Evolutionary conservation across 2,797 vertebrate genomes (phyloP).

Genomic region (Alexandromys oeconomus): DNA sequence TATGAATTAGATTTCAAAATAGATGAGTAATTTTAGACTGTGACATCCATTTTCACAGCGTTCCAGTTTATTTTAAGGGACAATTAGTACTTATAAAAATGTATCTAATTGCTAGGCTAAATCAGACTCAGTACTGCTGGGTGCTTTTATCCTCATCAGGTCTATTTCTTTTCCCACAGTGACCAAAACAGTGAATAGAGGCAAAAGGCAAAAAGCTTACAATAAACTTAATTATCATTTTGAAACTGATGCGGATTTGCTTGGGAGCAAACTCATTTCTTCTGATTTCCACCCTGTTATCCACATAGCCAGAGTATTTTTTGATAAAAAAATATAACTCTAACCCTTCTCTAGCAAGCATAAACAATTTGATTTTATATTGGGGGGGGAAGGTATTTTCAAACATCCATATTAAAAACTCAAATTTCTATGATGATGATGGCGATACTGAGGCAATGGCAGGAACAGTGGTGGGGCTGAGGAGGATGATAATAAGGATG

Average conservation of each 20-base stretch:
- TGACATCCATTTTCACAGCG: conserved; percentile 86
- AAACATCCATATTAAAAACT: background rate
- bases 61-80: conserved; percentile 87
- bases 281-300: background rate
- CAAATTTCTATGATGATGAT: too few relatives aligned
- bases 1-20: conserved; percentile 87
- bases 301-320: background rate
- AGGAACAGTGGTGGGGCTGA: too few relatives aligned
- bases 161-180: conserved; percentile 77
- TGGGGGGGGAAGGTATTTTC: background rate
- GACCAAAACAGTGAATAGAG: conserved; percentile 73
- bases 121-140: conserved; percentile 80
- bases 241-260: conserved; percentile 41
- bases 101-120: conserved; percentile 86
- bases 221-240: conserved; percentile 61
- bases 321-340: background rate
- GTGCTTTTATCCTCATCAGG: conserved; percentile 80
- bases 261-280: conserved; percentile 5
- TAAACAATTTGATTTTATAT: background rate
- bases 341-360: background rate
- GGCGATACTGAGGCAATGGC: background rate
- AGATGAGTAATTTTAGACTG: conserved; percentile 86
- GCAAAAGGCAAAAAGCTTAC: conserved; percentile 69
- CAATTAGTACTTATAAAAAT: conserved; percentile 86
- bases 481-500: background rate